phyloP scores from a whole-genome alignment of 1,140 invertebrate genomes.

The Metaphire vulgaris region DNA sequence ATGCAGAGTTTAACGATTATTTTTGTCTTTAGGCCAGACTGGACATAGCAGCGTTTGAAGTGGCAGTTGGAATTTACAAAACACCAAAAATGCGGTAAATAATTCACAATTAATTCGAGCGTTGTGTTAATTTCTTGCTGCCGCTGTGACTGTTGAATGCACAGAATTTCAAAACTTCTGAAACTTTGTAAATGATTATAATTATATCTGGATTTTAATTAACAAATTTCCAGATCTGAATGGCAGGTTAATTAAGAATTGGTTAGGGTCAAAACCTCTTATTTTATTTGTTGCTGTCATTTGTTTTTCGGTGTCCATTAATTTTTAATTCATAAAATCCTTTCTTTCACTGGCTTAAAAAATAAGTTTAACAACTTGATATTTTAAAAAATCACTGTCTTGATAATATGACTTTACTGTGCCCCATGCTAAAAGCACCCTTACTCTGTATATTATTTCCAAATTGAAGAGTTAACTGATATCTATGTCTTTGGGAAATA shows the following conservation, averaged over 20 bases:
- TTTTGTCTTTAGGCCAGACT: slow-evolving; percentile 38
- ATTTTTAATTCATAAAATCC: too few species aligned
- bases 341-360: too few species aligned
- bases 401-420: too few species aligned
- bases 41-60: slow-evolving; percentile 41
- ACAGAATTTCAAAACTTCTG: background rate
- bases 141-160: background rate
- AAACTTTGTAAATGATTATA: background rate
- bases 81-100: slow-evolving; percentile 37
- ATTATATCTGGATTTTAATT: background rate
- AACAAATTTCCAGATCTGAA: background rate
- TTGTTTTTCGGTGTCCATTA: too few species aligned
- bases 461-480: too few species aligned
- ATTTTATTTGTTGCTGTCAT: too few species aligned
- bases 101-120: background rate
- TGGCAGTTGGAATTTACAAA: slow-evolving; percentile 41
- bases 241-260: background rate
- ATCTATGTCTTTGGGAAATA: too few species aligned
- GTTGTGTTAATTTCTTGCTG: background rate
- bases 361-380: too few species aligned
- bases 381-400: too few species aligned
- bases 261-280: background rate
- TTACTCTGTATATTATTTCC: too few species aligned
- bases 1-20: background rate
- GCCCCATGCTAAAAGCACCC: too few species aligned